These are phyloP conservation scores for Armadillidium nasatum DNA, from an alignment of 1,140 invertebrate species.

Conservation along the genomic window DNA sequence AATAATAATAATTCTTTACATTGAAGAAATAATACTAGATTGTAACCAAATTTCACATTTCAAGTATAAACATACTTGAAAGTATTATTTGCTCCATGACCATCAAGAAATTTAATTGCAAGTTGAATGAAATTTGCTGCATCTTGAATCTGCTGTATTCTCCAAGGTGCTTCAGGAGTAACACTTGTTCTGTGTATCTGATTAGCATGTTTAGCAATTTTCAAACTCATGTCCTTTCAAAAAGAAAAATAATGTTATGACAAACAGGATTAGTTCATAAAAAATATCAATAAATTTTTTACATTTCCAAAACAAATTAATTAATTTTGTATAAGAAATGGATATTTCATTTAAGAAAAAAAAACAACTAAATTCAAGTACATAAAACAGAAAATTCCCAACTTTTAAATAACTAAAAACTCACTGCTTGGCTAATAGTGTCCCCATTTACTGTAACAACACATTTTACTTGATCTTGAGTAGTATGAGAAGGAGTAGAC, in stretches of 20 bases:
- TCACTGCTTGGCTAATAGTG: conserved; percentile 77
- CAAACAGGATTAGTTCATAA: too few relatives aligned
- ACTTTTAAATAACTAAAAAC: conserved; percentile 13
- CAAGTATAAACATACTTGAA: conserved; percentile 25
- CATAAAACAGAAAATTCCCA: neutral
- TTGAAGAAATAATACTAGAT: neutral
- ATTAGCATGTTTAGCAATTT: conserved; percentile 35
- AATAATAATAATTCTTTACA: too few relatives aligned
- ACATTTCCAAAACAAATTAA: too few relatives aligned
- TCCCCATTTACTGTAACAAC: conserved; percentile 81
- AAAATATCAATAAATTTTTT: too few relatives aligned
- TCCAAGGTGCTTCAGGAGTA: conserved; percentile 41
- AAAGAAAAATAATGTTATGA: too few relatives aligned
- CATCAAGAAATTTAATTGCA: conserved; percentile 37
- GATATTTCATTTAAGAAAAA: neutral
- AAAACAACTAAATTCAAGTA: neutral
- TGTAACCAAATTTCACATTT: neutral
- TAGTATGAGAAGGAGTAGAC: conserved; percentile 57
- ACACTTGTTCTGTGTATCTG: conserved; percentile 42
- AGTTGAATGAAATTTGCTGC: conserved; percentile 39
- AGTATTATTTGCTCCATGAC: conserved; percentile 32
- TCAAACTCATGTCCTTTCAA: conserved; percentile 37
- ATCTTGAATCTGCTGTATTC: conserved; percentile 43
- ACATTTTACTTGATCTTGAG: conserved; percentile 84
- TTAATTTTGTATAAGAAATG: too few relatives aligned